These are phyloP conservation scores for Entomyzon cyanotis DNA, from an alignment of 2,113 vertebrate genomes.

Conservation along the genomic window DNA sequence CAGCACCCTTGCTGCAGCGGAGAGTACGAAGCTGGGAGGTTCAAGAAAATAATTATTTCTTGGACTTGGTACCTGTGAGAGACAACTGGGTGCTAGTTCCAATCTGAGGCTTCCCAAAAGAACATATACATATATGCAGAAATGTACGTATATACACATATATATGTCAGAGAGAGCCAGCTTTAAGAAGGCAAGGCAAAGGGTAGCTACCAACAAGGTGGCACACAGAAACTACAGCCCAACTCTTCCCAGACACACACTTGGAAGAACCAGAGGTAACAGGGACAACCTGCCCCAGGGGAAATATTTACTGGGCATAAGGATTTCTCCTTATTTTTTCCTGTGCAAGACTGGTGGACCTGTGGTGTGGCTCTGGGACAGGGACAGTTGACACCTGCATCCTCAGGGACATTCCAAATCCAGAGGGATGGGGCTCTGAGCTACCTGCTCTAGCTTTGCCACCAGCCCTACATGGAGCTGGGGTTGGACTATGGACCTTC, in stretches of 20 bases:
- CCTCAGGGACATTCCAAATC: not conserved
- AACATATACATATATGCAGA: not conserved
- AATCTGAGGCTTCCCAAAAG: not conserved
- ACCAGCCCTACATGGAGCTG: not conserved
- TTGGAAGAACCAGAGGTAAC: not conserved
- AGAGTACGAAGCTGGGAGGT: not conserved
- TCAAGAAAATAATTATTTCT: not conserved
- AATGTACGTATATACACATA: rapidly evolving
- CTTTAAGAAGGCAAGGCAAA: not conserved
- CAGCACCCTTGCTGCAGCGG: not conserved
- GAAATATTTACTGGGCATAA: not conserved
- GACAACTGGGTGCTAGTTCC: not conserved
- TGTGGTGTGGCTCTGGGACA: not conserved
- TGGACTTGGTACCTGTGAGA: not conserved
- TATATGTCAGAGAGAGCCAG: not conserved
- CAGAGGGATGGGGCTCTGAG: not conserved
- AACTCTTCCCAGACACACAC: not conserved
- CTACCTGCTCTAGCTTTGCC: not conserved
- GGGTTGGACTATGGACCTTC: not conserved
- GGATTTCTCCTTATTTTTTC: not conserved
- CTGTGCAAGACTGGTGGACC: not conserved
- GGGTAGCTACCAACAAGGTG: not conserved
- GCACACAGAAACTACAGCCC: not conserved
- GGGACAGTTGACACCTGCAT: not conserved
- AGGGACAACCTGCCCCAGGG: not conserved